Base-by-base conservation (phyloP, 2,113 vertebrate genomes). In the Ophiodon elongatus region DNA sequence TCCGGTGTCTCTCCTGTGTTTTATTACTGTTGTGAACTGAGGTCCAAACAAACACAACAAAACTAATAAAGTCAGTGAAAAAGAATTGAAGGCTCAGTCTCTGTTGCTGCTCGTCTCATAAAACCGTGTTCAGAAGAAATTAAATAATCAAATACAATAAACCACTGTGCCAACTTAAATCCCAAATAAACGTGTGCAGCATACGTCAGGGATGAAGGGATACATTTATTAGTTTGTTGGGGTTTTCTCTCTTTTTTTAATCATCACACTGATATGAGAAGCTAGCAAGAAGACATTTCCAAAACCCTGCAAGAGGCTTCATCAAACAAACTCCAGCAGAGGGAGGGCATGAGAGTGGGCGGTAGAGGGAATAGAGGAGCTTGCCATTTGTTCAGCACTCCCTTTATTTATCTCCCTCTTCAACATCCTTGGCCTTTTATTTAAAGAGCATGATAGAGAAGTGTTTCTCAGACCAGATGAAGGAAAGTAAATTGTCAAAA, bases 71-170 rank as follows among this genome's bases (percentile, higher is more conserved):
- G n/a, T 70, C 77, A 76, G 62, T 25, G 23, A 60, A 41, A 63
- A 68, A 69, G 64, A 82, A 87, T 54, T 82, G 76, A 80, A 82
- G 79, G 27, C 72, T 74, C 56, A 31, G 27, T 35, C 66, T 89
- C 56, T 13, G 31, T 47, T 39, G 52, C 33, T 21, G 66, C 35
- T 81, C 25, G 68, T 68, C 8, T 88, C 76, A 82, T 82, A 82
- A 91, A 89, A 74, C 23, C 6, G 23, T 56, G n/a, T 77, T 89
- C n/a, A n/a, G 54, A 69, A 19, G 57, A 39, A 84, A 88, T 83
- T 52, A 73, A 78, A 81, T 82, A 77, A 89, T 86, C 35, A 50
- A 82, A 76, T 80, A 1, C 84, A 88, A 87, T 62, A 70, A 88
- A 76, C 47, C 60, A 65, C 57, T 2, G 29, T 27, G 68, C 56